These are phyloP conservation scores for Falco concolor DNA, from an alignment of 2,797 vertebrate genomes.

Conservation along the genomic window DNA sequence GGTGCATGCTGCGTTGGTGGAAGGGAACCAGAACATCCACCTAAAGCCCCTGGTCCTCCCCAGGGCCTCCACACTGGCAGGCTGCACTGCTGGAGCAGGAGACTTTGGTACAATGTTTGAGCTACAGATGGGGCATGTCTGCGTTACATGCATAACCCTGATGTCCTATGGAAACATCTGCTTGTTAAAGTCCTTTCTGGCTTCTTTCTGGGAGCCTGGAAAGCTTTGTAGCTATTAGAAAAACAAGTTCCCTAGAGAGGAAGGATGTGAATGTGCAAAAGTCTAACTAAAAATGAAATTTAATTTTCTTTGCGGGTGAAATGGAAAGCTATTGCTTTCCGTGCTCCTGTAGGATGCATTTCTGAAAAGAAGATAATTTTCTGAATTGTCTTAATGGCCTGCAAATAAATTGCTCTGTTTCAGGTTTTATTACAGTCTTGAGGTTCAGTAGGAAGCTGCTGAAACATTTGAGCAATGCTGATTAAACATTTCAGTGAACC, in stretches of 20 bases:
- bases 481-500: background rate
- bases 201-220: background rate
- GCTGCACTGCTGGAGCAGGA: background rate
- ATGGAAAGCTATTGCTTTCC: background rate
- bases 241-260: background rate
- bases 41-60: background rate
- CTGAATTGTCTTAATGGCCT: background rate
- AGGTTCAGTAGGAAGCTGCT: background rate
- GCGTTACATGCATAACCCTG: background rate
- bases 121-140: background rate
- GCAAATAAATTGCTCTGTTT: background rate
- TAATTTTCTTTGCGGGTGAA: background rate
- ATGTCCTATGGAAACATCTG: background rate
- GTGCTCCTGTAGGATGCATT: background rate
- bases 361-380: background rate
- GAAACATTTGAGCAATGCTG: background rate
- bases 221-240: background rate
- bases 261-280: background rate
- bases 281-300: background rate
- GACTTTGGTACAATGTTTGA: background rate
- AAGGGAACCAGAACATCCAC: background rate
- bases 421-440: slow-evolving; percentile 10
- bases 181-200: background rate
- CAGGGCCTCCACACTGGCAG: background rate
- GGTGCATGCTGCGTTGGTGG: background rate